These are phyloP conservation scores for Bursaphelenchus okinawaensis DNA, from an alignment of 2,888 invertebrate genomes.

Conservation along the genomic window DNA sequence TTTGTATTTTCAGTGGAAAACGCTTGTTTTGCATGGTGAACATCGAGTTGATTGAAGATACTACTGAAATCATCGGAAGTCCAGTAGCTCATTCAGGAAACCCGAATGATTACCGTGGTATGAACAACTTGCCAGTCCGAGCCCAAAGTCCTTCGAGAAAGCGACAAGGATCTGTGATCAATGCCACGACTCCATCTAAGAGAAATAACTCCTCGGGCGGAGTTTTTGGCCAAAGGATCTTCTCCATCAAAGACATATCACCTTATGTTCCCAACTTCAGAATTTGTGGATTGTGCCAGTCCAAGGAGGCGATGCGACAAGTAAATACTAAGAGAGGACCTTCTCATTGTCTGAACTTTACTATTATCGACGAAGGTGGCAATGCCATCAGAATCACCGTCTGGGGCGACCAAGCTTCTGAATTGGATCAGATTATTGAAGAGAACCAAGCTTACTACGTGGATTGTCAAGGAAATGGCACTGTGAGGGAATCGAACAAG, in stretches of 20 bases:
- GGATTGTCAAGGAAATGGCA: conserved; percentile 66
- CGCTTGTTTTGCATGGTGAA: conserved; percentile 19
- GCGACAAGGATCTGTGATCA: neutral
- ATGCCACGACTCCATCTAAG: conserved; percentile 5
- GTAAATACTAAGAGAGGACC: conserved; percentile 19
- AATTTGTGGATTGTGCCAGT: conserved; percentile 39
- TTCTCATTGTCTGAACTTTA: conserved; percentile 44
- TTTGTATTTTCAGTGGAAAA: conserved; percentile 15
- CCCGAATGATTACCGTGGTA: conserved; percentile 18
- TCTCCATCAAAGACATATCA: conserved; percentile 22
- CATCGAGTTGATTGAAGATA: conserved; percentile 18
- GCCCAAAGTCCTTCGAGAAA: conserved; percentile 17
- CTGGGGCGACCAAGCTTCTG: conserved; percentile 45
- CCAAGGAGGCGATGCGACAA: conserved; percentile 33
- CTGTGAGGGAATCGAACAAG: conserved; percentile 87
- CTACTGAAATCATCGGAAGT: conserved; percentile 20
- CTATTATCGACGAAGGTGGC: conserved; percentile 40
- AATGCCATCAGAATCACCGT: conserved; percentile 28
- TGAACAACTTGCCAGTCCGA: neutral
- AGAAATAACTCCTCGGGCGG: neutral
- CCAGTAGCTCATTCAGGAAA: conserved; percentile 30
- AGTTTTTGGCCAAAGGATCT: conserved; percentile 6
- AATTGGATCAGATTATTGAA: conserved; percentile 25
- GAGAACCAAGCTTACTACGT: conserved; percentile 74
- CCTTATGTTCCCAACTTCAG: conserved; percentile 33